phyloP scores from a whole-genome alignment of 2,888 invertebrate genomes.

The Callosobruchus maculatus region DNA sequence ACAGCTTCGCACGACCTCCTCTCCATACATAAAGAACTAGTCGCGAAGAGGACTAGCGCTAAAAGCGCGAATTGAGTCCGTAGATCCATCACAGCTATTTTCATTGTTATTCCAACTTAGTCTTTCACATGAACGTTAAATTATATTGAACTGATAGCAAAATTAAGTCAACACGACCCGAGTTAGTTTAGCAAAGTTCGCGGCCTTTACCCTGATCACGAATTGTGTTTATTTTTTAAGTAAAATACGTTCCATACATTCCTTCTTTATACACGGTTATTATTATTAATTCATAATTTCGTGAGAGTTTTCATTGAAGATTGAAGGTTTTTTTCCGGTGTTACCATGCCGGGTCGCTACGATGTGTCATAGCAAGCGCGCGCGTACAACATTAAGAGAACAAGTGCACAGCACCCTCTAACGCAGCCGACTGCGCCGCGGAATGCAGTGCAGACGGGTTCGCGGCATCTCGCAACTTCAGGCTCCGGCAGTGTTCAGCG shows the following conservation, averaged over 20 bases:
- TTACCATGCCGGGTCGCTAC: background rate
- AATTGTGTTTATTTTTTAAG: background rate
- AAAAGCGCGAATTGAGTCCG: background rate
- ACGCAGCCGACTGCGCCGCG: background rate
- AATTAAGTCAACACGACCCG: background rate
- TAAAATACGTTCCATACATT: background rate
- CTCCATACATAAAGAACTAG: conserved; percentile 7
- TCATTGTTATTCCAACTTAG: background rate
- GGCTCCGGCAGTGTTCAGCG: background rate
- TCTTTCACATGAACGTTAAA: background rate
- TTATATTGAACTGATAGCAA: background rate
- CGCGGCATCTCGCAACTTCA: background rate
- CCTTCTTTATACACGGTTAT: background rate
- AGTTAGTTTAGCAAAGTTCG: background rate
- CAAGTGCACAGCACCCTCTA: background rate
- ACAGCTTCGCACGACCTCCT: conserved; percentile 52
- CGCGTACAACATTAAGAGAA: background rate
- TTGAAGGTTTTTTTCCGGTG: background rate
- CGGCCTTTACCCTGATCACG: background rate
- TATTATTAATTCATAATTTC: background rate
- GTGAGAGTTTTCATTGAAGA: background rate
- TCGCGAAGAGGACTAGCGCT: conserved; percentile 3
- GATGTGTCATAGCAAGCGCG: background rate
- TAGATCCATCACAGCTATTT: background rate
- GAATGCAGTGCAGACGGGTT: background rate